These are phyloP conservation scores for Cydia pomonella DNA, from an alignment of 1,140 invertebrate genomes.

Conservation along the genomic window DNA sequence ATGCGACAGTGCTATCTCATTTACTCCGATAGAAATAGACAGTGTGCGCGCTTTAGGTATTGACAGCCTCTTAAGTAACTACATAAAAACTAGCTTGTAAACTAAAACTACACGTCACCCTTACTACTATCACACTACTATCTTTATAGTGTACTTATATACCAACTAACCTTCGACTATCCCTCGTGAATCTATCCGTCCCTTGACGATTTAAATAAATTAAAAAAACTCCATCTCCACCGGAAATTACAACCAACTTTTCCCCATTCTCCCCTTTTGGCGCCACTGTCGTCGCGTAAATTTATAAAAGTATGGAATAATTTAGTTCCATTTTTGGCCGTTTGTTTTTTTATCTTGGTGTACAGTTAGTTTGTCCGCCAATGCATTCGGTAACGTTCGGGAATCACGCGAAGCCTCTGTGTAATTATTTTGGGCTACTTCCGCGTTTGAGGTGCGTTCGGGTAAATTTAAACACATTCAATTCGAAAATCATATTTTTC, in stretches of 20 bases:
- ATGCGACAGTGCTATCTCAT: too few relatives aligned
- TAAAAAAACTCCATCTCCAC: background rate
- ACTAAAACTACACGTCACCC: too few relatives aligned
- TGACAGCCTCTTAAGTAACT: too few relatives aligned
- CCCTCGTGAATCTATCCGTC: background rate
- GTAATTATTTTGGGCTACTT: constrained; percentile 10
- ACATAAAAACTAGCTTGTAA: too few relatives aligned
- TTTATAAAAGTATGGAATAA: background rate
- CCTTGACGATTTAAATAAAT: constrained; percentile 4
- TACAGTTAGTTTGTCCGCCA: background rate
- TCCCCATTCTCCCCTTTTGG: background rate
- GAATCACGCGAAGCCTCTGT: constrained; percentile 9
- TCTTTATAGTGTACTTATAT: background rate
- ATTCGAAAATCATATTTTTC: too few relatives aligned
- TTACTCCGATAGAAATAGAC: too few relatives aligned
- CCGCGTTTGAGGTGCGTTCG: background rate
- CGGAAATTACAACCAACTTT: background rate
- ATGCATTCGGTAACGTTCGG: constrained; percentile 12
- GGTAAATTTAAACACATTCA: too few relatives aligned
- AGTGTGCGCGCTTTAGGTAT: background rate
- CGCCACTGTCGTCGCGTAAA: background rate
- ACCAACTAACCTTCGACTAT: background rate
- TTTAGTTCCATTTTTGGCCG: background rate
- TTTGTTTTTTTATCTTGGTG: background rate
- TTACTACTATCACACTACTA: background rate